phyloP scores from a whole-genome alignment of 2,113 vertebrate genomes.

The Tetrax tetrax region DNA sequence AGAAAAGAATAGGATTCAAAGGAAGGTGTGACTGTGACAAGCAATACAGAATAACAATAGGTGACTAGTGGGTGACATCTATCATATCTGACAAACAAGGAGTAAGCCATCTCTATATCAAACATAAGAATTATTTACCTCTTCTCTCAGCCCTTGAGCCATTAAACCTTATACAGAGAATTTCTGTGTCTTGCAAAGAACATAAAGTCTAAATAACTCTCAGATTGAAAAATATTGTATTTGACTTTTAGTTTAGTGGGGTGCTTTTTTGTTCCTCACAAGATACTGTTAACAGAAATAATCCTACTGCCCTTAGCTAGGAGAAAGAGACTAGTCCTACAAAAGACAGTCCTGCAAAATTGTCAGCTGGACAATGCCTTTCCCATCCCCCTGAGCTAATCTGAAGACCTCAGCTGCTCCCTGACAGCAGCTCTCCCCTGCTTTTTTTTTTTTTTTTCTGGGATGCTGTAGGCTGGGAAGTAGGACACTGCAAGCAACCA shows the following conservation, averaged over 20 bases:
- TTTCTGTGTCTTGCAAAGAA: conserved; percentile 26
- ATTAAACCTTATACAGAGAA: conserved; percentile 28
- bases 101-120: conserved; percentile 46
- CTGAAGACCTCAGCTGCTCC: background rate
- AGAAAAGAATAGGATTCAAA: conserved; percentile 16
- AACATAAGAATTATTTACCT: conserved; percentile 54
- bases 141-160: conserved; percentile 28
- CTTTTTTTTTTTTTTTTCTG: too few species aligned
- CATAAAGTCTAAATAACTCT: conserved; percentile 57
- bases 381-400: background rate
- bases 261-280: background rate
- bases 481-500: background rate
- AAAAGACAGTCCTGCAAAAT: too few species aligned
- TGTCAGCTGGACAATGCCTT: background rate
- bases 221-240: background rate
- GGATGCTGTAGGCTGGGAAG: background rate
- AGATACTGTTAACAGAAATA: background rate
- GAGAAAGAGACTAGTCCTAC: background rate
- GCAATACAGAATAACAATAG: conserved; percentile 62
- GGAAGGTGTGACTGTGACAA: conserved; percentile 56
- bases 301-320: background rate
- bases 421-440: background rate
- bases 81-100: conserved; percentile 69
- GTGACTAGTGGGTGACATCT: conserved; percentile 55
- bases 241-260: background rate